These are phyloP conservation scores for Sebastes ruberrimus DNA, from an alignment of 2,797 vertebrate genomes.

Conservation along the genomic window DNA sequence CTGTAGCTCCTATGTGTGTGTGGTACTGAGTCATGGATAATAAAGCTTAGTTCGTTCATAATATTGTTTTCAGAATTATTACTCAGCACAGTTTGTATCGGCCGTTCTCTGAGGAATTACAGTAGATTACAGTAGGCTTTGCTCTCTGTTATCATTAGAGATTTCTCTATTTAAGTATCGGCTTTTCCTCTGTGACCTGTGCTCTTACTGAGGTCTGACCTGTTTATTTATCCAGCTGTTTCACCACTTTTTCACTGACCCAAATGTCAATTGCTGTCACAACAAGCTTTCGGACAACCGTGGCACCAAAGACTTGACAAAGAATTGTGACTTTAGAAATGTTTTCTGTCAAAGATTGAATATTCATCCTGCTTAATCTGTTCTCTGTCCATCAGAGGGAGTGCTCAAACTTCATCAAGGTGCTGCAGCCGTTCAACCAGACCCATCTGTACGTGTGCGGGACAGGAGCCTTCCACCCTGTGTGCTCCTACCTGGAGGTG, in stretches of 20 bases:
- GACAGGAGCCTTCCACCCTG: slow-evolving; percentile 96
- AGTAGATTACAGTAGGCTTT: slow-evolving; percentile 33
- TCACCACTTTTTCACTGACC: neutral
- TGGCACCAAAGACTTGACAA: neutral
- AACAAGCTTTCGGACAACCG: neutral
- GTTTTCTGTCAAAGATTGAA: neutral
- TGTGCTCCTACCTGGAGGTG: slow-evolving; percentile 94
- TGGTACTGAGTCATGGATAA: slow-evolving; percentile 13
- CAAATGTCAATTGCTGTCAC: neutral
- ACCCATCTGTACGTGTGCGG: slow-evolving; percentile 96
- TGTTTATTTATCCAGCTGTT: slow-evolving; percentile 14
- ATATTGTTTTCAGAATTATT: slow-evolving; percentile 35
- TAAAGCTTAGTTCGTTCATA: slow-evolving; percentile 15
- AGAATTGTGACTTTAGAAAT: neutral
- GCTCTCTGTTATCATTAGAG: slow-evolving; percentile 7
- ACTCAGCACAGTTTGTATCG: slow-evolving; percentile 8
- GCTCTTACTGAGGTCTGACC: neutral
- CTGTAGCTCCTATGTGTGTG: neutral
- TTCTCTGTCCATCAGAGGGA: slow-evolving; percentile 86
- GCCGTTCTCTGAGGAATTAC: slow-evolving; percentile 1
- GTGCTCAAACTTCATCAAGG: slow-evolving; percentile 96
- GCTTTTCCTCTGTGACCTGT: slow-evolving; percentile 30
- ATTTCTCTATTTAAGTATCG: slow-evolving; percentile 7
- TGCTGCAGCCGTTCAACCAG: slow-evolving; percentile 94
- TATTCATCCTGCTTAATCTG: neutral